Base-by-base conservation (phyloP, 2,797 vertebrate genomes). In the Falco biarmicus region DNA sequence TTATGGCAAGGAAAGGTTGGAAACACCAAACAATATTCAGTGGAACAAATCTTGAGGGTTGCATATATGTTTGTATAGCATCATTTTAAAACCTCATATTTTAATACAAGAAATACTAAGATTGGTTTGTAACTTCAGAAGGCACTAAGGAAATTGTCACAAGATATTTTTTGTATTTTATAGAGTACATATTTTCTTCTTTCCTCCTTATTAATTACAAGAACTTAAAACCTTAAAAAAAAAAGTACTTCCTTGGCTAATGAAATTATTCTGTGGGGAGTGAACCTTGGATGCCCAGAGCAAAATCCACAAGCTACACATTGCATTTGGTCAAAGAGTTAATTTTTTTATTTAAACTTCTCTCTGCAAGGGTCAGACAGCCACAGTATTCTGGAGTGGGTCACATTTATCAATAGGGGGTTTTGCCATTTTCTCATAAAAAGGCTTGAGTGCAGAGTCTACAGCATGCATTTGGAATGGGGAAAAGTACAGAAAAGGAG, bases 211-310 rank as follows among this genome's bases (percentile, higher is more conserved):
- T 32, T 79, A 45, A 71, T 50, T 53, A 8, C 59, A 77, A 77
- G 16, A 80, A 59, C 25, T 66, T 63, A 45, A 7, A 78, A 64
- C 22, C 7, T 79, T 79, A 60, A 84, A 32, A 64, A 53, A 15
- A 0, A 1, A 26, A 10, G 6, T 56, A 9, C 2, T 68, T 83
- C 69, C 32, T 43, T 54, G 19, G 3, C 3, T 68, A 60, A 56
- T 81, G 7, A 60, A 61, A 47, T 64, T 65, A 9, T 66, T 77
- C n/a, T 68, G 15, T 74, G 37, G 31, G 29, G 25, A 45, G 7
- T 48, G 37, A 95, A 54, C 31, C 8, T 70, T 53, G 41, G 39
- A 57, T 86, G 26, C 21, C n/a, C 76, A 65, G 34, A 76, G 32
- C 26, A 73, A 95, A 87, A 54, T 1, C 7, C 34, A 34, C 48